Evolutionary conservation across 2,797 vertebrate species (phyloP).

Genomic region (Euphonia xanthogaster): DNA sequence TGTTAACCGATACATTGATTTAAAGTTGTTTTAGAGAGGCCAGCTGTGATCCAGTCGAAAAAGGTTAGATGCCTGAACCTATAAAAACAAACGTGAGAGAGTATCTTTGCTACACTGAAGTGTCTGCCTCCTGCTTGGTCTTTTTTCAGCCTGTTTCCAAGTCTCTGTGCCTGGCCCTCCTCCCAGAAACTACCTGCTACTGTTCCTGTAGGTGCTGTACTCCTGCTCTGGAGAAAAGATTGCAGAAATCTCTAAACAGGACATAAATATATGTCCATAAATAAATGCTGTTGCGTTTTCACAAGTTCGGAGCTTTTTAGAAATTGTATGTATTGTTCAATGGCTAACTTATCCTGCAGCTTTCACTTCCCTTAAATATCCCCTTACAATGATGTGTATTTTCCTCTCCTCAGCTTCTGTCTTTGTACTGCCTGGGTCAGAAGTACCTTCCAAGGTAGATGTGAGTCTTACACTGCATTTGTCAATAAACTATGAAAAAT

Average conservation of each 20-base stretch:
- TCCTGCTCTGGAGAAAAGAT: neutral
- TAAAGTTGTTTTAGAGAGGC: constrained; percentile 28
- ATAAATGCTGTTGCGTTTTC: too few relatives aligned
- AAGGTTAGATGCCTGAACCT: constrained; percentile 19
- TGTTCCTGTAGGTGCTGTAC: neutral
- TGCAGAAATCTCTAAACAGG: neutral
- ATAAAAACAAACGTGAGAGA: constrained; percentile 10
- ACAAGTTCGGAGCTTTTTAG: neutral
- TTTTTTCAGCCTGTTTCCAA: neutral
- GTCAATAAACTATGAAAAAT: neutral
- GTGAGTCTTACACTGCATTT: neutral
- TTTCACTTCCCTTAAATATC: neutral
- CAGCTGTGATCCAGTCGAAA: constrained; percentile 5
- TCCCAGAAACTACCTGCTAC: neutral
- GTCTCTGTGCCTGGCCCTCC: neutral
- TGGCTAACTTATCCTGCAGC: neutral
- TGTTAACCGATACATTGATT: constrained; percentile 44
- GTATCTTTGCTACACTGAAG: neutral
- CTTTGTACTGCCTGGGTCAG: neutral
- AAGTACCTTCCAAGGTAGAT: neutral
- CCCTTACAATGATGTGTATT: neutral
- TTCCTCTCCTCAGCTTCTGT: neutral
- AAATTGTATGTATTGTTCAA: neutral
- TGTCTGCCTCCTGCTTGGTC: neutral
- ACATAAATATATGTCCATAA: neutral